Base-by-base conservation (phyloP, 2,797 vertebrate genomes). In the Spea hammondii region DNA sequence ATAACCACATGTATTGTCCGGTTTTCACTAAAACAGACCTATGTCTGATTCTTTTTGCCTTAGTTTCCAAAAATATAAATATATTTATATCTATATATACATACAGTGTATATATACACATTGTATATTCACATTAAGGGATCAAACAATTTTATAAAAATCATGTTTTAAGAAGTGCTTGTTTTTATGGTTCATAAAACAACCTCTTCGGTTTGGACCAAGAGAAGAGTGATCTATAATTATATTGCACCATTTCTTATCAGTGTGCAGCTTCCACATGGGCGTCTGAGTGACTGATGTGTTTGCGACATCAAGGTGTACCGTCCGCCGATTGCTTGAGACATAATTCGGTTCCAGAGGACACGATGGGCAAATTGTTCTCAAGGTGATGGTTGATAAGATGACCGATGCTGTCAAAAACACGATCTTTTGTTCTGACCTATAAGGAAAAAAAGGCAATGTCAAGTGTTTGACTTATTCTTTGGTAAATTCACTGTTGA, bases 321-420 rank as follows among this genome's bases (percentile, higher is more conserved):
- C 93, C 93, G 83, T 93, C 94, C 62, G 94, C 96, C 0, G 97
- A 95, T 89, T 97, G 96, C 85, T 95, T 94, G 84, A 99, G 93
- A 87, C 95, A 98, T 84, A 99, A 95, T 94, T 99, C 96, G 71
- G 96, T 98, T 84, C 96, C 97, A 0, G 97, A 95, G 8, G 97
- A 99, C 82, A 99, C 90, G 73, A 99, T 99, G 13, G 97, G 97
- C 89, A 99, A 93, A 87, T 92, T 95, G 91, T 97, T 97, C 88
- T 97, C 92, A 79, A 97, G 94, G 80, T 99, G 97, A 89, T 98
- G 94, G 86, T 94, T 95, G 90, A 99, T 98, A 80, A 99, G 95
- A 86, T 99, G 97, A 86, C 93, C 94, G 87, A 99, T 98, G 92
- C 96, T 99, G 88, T 98, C 95, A 84, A 99, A 99, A 85, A 98